A percentile compares a stretch with the other conserved stretches of the same genome.
These are phyloP conservation scores for Mesorhabditis belari DNA, from an alignment of 2,888 invertebrate genomes.

Conservation along the genomic window DNA sequence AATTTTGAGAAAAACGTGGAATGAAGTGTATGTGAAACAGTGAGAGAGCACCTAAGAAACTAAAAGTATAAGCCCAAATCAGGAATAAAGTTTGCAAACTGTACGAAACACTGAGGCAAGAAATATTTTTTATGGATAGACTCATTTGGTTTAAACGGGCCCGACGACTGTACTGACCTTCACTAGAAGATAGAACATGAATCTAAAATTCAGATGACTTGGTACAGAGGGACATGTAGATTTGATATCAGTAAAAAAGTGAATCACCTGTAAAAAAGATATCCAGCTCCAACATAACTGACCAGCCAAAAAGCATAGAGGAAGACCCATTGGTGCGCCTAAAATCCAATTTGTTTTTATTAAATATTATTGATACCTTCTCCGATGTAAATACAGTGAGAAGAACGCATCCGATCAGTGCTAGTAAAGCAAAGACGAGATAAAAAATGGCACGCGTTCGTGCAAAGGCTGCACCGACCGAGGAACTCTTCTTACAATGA, in stretches of 20 bases:
- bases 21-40: too few species aligned
- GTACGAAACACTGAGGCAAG: too few species aligned
- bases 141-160: conserved; percentile 22
- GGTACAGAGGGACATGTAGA: neutral
- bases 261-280: neutral
- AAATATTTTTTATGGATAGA: too few species aligned
- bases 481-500: conserved; percentile 77
- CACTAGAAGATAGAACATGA: conserved; percentile 81
- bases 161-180: conserved; percentile 71
- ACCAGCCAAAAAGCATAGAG: neutral
- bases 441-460: conserved; percentile 68
- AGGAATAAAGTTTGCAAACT: too few species aligned
- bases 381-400: conserved; percentile 14
- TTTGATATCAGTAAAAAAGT: neutral
- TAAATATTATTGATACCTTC: too few species aligned
- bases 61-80: too few species aligned
- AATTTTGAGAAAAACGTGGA: too few species aligned
- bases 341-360: too few species aligned
- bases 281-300: neutral
- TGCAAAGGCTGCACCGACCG: conserved; percentile 84
- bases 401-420: conserved; percentile 18
- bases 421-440: conserved; percentile 18
- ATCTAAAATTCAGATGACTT: conserved; percentile 57
- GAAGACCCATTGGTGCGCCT: conserved; percentile 6
- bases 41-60: too few species aligned